phyloP scores from a whole-genome alignment of 2,888 invertebrate species.

The Catocala fraxini region DNA sequence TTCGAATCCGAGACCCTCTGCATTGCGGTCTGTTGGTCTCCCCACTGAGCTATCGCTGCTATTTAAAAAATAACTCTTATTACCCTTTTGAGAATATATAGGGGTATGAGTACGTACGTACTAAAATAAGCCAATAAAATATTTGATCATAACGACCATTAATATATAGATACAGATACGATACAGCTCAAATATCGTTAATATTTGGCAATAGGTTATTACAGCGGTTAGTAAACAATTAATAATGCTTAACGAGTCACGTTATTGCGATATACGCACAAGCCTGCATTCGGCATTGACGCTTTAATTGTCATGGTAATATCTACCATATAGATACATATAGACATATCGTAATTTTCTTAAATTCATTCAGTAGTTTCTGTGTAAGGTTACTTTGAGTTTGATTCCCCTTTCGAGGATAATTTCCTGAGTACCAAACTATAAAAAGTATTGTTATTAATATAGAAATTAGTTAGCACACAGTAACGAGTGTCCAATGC shows the following conservation, averaged over 20 bases:
- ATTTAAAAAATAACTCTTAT: too few species aligned
- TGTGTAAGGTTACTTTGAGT: neutral
- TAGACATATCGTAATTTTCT: constrained; percentile 21
- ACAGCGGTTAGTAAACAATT: constrained; percentile 51
- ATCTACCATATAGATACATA: constrained; percentile 7
- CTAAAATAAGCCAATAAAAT: neutral
- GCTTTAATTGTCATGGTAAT: constrained; percentile 50
- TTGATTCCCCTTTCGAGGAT: too few species aligned
- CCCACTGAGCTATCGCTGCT: too few species aligned
- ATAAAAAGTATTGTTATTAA: too few species aligned
- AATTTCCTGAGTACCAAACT: too few species aligned
- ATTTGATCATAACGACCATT: neutral
- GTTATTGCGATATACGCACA: constrained; percentile 40
- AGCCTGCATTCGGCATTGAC: constrained; percentile 47
- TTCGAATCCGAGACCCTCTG: too few species aligned
- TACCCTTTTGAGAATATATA: too few species aligned
- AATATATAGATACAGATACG: constrained; percentile 21
- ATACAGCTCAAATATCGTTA: constrained; percentile 41
- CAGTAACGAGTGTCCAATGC: neutral
- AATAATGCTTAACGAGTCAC: constrained; percentile 53
- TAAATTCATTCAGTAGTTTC: neutral
- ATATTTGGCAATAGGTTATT: constrained; percentile 49
- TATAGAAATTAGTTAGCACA: neutral
- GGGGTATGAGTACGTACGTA: too few species aligned
- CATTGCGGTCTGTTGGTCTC: too few species aligned